Evolutionary conservation across 2,888 invertebrate species (phyloP), one percentile per base, ranked within the genome.

Genomic region (Pardosa pseudoannulata): DNA sequence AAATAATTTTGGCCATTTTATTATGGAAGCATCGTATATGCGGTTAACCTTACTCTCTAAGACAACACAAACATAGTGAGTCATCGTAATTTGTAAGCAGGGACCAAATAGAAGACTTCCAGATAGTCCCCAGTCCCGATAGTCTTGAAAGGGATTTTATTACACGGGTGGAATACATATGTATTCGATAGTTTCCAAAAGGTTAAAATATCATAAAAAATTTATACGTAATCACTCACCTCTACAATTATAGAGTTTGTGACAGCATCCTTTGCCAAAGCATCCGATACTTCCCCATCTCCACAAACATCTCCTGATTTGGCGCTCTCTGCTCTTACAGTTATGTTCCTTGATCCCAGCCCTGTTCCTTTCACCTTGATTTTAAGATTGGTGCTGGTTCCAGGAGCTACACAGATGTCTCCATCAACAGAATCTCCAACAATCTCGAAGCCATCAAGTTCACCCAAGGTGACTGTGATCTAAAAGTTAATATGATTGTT

Each of bases 221-320:
- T 9, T 23, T 5, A 5, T 36, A 7, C 5, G n/a, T n/a, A 36
- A 36, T 7, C 19, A 1, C 23, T 67, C 70, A 88, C 87, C 89
- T 95, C 93, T 28, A 95, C 93, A 9, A 92, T 90, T 16, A 95
- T 92, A 13, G 93, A 92, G 88, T 95, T 94, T 1, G 94, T 91
- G 3, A 95, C 93, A 81, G 94, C 93, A 90, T 95, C 95, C 73
- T 93, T 93, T 11, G 78, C 82, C 6, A 73, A 11, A 16, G 71
- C 28, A 23, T 68, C 74, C 0, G 82, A 56, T 2, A 79, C 78
- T 6, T 28, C 16, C 0, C 36, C 36, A 79, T 90, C 90, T 23
- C 89, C 90, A 88, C 91, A 91, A 0, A 89, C 82, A 0, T 89
- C 90, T 28, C 82, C 81, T 46, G 90, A 89, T 5, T 88, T 71